A percentile compares a stretch with the other conserved stretches of the same genome.
Conservation (phyloP, 2,888 invertebrate species). For the Miltochrista miniata region DNA sequence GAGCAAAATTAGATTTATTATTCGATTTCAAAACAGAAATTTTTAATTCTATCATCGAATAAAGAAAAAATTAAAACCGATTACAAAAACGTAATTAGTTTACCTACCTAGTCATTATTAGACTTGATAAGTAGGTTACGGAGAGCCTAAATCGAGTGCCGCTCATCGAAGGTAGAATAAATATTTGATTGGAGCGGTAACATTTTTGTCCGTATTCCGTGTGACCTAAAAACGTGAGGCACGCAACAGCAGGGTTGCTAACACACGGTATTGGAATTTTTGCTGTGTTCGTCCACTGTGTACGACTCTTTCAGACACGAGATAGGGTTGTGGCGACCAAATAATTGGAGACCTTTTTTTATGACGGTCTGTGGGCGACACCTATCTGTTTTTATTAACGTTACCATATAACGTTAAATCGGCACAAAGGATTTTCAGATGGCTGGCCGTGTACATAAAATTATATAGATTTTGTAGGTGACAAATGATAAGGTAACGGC, state of each 20-base stretch:
- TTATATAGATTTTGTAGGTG: conserved; percentile 28
- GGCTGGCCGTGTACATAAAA: conserved; percentile 36
- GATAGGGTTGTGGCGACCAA: conserved; percentile 51
- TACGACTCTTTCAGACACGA: conserved; percentile 49
- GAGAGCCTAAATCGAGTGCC: neutral
- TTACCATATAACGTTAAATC: conserved; percentile 45
- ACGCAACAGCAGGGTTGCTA: conserved; percentile 56
- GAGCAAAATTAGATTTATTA: too few species aligned
- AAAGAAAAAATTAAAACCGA: too few species aligned
- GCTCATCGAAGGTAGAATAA: conserved; percentile 38
- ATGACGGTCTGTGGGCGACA: conserved; percentile 47
- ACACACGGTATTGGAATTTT: conserved; percentile 64
- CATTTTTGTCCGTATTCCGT: conserved; percentile 60
- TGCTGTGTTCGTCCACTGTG: conserved; percentile 49
- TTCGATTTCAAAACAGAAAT: too few species aligned
- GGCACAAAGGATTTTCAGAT: conserved; percentile 52
- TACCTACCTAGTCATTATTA: conserved; percentile 18
- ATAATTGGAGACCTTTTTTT: conserved; percentile 58
- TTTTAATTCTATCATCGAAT: too few species aligned
- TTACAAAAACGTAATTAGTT: neutral
- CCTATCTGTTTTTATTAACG: conserved; percentile 56
- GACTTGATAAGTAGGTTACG: conserved; percentile 20
- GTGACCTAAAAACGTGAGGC: conserved; percentile 69
- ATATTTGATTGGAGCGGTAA: conserved; percentile 61
- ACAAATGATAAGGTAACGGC: conserved; percentile 5